Evolutionary conservation across 2,797 vertebrate genomes (phyloP), one percentile per base, ranked within the genome.

Genomic region (Melanotaenia nigrans): DNA sequence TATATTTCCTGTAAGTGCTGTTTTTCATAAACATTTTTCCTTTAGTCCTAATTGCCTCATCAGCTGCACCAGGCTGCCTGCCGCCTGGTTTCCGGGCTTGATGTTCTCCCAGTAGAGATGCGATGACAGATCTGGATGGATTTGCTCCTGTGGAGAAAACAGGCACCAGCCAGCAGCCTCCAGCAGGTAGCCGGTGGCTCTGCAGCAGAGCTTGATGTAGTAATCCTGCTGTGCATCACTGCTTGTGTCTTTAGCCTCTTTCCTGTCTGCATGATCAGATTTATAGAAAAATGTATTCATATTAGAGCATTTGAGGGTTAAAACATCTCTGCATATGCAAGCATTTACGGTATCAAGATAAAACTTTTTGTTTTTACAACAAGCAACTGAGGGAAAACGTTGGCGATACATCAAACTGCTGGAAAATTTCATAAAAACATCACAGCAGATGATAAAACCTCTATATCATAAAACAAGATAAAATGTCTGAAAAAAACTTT

Each of bases 401-500:
- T 47, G 45, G 3, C 3, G 45, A n/a, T 20, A 22, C 16, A 25
- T 53, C n/a, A 53, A 4, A 22, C 18, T 25, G n/a, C n/a, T 10
- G 49, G 22, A 16, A 11, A 47, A 42, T 33, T 28, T 30, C 0
- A 24, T 42, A 32, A 25, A 8, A 73, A 59, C 1, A 40, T 35
- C 62, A 35, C 33, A 45, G 4, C 20, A 28, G 13, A 14, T 65
- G 20, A 59, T 25, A 60, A 61, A 85, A 70, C 5, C 54, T 56
- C 5, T 28, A 1, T 22, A 65, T 32, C 40, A 68, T 77, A 55
- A 42, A 32, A 38, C n/a, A 54, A 59, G 9, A 51, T 51, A 25
- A 65, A 76, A 65, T 20, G n/a, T 78, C 62, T 64, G 66, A 45
- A 80, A 89, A 87, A 73, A 85, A 83, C 67, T 89, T 86, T 79